Evolutionary conservation across 2,888 invertebrate species (phyloP), one percentile per base, ranked within the genome.

Genomic region (Psylliodes chrysocephalus): DNA sequence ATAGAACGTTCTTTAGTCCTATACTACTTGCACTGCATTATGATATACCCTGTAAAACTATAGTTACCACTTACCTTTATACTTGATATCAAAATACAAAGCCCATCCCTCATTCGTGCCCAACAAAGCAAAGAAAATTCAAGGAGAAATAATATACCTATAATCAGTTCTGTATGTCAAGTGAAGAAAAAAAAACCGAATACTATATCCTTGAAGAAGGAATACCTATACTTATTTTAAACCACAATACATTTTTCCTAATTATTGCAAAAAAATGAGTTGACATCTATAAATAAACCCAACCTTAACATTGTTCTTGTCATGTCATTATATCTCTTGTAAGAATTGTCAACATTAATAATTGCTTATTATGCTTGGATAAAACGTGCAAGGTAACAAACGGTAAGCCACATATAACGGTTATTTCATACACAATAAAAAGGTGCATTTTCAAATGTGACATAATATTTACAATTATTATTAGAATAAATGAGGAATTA

Each of bases 241-340:
- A 12, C 19, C 14, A 15, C n/a, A n/a, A 19, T 22, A 44, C n/a
- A 46, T 46, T 46, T 14, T 46, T 46, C 22, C 46, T 46, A 46
- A 46, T 46, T 46, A 46, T 46, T 22, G 46, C n/a, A 46, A 46
- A 22, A n/a, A 25, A 46, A 56, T 17, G 19, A 17, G 12, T 28
- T 22, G 49, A 30, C 38, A 46, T 60, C 53, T 46, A 53, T 53
- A 46, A 60, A 53, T 59, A 60, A 51, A 63, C 60, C 60, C 64
- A 60, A 60, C 60, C 64, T 56, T 56, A 60, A 46, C 60, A 56
- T 64, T 64, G 60, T 60, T 64, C 52, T 56, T 53, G 53, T 53
- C 55, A 33, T 59, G 47, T 52, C 42, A 28, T 54, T 42, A 40
- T 19, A 38, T 53, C 35, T 52, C 8, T n/a, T 17, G 17, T 51